phyloP scores from a whole-genome alignment of 2,113 vertebrate genomes.

The Crotalus viridis region DNA sequence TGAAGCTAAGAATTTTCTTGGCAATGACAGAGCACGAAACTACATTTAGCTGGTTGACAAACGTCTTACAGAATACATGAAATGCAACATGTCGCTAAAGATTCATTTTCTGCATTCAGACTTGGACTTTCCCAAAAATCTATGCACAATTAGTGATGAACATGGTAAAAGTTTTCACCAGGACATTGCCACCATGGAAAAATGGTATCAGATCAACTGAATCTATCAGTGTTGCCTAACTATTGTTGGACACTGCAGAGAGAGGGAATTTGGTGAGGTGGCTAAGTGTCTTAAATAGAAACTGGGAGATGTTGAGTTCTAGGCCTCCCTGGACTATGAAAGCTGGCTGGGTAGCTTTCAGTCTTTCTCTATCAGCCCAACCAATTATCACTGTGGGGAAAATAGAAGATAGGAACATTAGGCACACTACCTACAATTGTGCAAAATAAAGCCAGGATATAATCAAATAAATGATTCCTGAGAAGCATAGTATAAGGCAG shows the following conservation, averaged over 20 bases:
- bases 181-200: neutral
- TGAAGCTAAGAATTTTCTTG: no score
- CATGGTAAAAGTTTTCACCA: neutral
- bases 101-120: no score
- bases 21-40: no score
- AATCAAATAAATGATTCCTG: neutral
- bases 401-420: neutral
- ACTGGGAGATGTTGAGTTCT: neutral
- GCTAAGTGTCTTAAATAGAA: neutral
- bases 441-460: neutral
- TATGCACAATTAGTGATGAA: neutral
- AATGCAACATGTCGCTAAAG: no score
- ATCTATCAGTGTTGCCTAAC: neutral
- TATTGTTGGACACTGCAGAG: neutral
- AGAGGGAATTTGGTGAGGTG: neutral
- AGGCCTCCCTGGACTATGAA: neutral
- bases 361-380: neutral
- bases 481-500: neutral
- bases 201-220: neutral
- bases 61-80: no score
- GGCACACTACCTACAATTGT: neutral
- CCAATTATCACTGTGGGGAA: neutral
- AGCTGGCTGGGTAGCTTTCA: neutral
- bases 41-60: no score
- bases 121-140: no score